Evolutionary conservation across 2,888 invertebrate genomes (phyloP), one percentile per base, ranked within the genome.

Genomic region (Clistopyga incitator): DNA sequence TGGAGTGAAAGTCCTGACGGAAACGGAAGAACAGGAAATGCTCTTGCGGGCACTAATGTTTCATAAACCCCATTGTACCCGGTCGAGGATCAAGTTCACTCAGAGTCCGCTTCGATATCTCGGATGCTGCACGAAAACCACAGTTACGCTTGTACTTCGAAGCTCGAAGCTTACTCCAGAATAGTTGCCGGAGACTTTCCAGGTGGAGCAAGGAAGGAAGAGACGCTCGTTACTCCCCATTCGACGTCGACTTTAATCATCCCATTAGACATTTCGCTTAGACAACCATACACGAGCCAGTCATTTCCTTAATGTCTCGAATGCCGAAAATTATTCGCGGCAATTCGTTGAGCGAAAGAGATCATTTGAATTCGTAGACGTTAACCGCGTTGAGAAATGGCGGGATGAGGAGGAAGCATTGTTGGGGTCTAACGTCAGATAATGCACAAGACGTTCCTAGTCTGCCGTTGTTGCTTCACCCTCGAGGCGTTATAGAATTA

Each of bases 401-500:
- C 13, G 38, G 38, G n/a, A 23, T 54, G 54, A 13, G n/a, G 54
- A 70, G 54, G n/a, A n/a, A n/a, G 38, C 70, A 54, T 70, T 70
- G 42, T 54, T 23, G 38, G 15, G 38, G 29, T 34, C 42, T 70
- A 13, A 6, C 15, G 18, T 70, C 6, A 52, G 52, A 15, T 38
- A 54, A 38, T 15, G 34, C 54, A 13, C 38, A 70, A 38, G 20
- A 47, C 15, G 20, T 34, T 70, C 52, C 29, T 68, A 18, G 50
- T 18, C 18, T 50, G 29, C 13, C 52, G 68, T 50, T 34, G 11
- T 18, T 25, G n/a, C 42, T n/a, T 38, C 38, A 54, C 52, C 52
- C 52, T 25, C 52, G 13, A 52, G 52, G 52, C 52, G 34, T 47
- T 65, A 70, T 34, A 52, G 54, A 38, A 70, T 70, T 70, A 52